phyloP scores from a whole-genome alignment of 2,113 vertebrate genomes.

The Dasyurus viverrinus region DNA sequence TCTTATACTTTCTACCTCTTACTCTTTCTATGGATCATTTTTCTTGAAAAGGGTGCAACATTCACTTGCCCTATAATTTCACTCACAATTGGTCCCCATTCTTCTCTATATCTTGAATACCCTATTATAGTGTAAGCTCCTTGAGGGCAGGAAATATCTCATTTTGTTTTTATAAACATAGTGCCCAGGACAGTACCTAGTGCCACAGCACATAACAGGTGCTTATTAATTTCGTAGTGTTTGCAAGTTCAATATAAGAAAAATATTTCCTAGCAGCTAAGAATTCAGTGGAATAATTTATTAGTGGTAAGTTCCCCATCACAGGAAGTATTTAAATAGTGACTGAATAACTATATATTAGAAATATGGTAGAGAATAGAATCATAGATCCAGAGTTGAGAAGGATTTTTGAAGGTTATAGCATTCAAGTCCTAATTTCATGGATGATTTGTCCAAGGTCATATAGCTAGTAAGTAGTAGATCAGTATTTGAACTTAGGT shows the following conservation, averaged over 20 bases:
- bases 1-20: not conserved
- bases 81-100: not conserved
- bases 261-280: no score
- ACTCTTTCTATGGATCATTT: not conserved
- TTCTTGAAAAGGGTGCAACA: not conserved
- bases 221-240: not conserved
- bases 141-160: not conserved
- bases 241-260: not conserved
- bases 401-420: no score
- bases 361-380: no score
- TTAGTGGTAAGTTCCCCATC: no score
- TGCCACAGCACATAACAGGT: not conserved
- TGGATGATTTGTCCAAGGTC: constrained; percentile 7
- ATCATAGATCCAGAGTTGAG: no score
- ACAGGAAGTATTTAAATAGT: no score
- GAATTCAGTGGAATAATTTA: no score
- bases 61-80: not conserved
- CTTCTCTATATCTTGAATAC: not conserved
- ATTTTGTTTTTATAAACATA: not conserved
- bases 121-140: not conserved
- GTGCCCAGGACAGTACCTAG: not conserved
- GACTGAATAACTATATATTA: no score
- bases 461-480: not conserved
- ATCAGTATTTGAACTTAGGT: no score
- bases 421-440: no score